Evolutionary conservation across 2,888 invertebrate species (phyloP), one percentile per base, ranked within the genome.

Genomic region (Heliconius charithonia): DNA sequence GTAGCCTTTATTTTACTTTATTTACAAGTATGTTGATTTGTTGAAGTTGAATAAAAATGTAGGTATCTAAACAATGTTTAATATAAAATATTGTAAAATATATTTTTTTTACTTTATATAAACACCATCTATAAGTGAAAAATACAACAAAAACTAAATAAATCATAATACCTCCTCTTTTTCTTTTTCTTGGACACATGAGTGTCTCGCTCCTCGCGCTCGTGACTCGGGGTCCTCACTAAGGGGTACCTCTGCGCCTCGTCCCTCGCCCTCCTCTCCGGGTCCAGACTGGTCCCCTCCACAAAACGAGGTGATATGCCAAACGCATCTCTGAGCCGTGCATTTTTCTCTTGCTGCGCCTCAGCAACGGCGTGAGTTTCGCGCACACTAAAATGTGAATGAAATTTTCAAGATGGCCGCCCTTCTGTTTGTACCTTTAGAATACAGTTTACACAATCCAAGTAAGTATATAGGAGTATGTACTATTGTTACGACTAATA

Each of bases 361-460:
- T 98, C 98, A 1, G 99, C 99, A 83, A 98, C 97, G 92, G 99
- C 98, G 95, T 99, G 99, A 71, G 98, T 99, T 90, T 99, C 99
- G 81, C 98, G 98, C 81, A 98, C 98, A 93, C 98, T 98, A 95
- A 65, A 81, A 81, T 82, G 80, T 65, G 77, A 75, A 77, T 70
- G 63, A 77, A 77, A 70, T 16, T 78, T 82, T 82, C 81, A 85
- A 84, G 63, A 83, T 83, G 83, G 82, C 83, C 59, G 82, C 66
- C 79, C 22, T 63, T 25, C n/a, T 41, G 41, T 16, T 9, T 16
- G 41, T 69, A 25, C 7, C 7, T 69, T 59, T 25, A 37, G 56
- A 16, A 59, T 37, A 59, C 32, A 59, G 59, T n/a, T 71, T 71
- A 56, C 59, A 72, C 72, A 72, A 32, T 37, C n/a, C 59, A 25